phyloP scores from a whole-genome alignment of 2,888 invertebrate species.

The Diachrysia chrysitis region DNA sequence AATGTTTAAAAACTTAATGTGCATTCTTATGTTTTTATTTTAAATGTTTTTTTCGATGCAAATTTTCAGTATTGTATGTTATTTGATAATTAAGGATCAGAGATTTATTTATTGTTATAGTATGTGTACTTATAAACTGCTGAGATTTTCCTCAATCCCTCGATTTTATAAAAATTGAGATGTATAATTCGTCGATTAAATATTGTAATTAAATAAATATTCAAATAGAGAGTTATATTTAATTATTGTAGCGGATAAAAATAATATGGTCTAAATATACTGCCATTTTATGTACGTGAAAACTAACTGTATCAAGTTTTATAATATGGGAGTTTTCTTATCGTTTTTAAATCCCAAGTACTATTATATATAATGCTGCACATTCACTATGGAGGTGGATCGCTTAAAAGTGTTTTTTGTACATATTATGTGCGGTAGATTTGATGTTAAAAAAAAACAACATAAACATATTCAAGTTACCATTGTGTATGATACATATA shows the following conservation, averaged over 20 bases:
- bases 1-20: slow-evolving; percentile 18
- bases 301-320: background rate
- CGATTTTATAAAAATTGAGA: slow-evolving; percentile 24
- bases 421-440: no score
- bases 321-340: background rate
- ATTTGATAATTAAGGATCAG: slow-evolving; percentile 47
- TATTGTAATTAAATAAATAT: slow-evolving; percentile 8
- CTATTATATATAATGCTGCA: background rate
- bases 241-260: background rate
- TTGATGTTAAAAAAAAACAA: no score
- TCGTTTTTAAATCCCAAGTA: background rate
- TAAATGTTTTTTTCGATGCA: slow-evolving; percentile 17
- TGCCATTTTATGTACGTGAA: background rate
- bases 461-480: background rate
- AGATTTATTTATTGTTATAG: slow-evolving; percentile 63
- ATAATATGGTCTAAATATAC: background rate
- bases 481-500: background rate
- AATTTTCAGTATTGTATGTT: slow-evolving; percentile 55
- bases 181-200: slow-evolving; percentile 5
- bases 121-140: slow-evolving; percentile 43
- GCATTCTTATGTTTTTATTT: slow-evolving; percentile 22
- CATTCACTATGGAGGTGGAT: background rate
- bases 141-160: slow-evolving; percentile 29
- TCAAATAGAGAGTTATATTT: background rate
- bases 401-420: no score